phyloP scores from a whole-genome alignment of 2,113 vertebrate genomes.

The Apodemus speciosus region DNA sequence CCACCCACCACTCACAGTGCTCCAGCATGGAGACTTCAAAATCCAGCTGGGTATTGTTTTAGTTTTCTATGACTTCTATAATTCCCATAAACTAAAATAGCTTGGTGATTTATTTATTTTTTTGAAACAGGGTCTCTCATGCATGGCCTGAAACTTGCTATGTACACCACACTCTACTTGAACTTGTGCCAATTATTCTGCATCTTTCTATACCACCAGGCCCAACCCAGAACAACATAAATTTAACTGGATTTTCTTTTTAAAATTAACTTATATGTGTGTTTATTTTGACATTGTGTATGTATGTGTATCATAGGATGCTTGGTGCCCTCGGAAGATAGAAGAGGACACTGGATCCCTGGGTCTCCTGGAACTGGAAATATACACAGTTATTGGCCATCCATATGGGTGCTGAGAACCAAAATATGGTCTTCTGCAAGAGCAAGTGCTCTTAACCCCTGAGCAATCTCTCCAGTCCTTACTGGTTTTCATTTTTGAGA shows the following conservation, averaged over 20 bases:
- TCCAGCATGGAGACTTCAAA: background rate
- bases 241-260: background rate
- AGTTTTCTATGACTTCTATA: background rate
- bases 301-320: background rate
- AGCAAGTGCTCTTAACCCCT: background rate
- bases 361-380: background rate
- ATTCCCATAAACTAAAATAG: background rate
- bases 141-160: background rate
- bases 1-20: background rate
- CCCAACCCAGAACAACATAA: background rate
- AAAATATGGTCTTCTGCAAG: background rate
- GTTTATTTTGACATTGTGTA: background rate
- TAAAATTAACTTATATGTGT: background rate
- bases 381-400: background rate
- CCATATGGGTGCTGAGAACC: background rate
- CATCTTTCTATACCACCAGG: background rate
- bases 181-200: background rate
- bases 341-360: background rate
- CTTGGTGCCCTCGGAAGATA: background rate
- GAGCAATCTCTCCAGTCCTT: background rate
- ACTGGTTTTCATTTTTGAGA: background rate
- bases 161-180: background rate
- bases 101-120: background rate
- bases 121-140: background rate
- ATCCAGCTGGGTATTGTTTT: background rate